Conservation (phyloP, 2,888 invertebrate species). For the Hetaerina titia region DNA sequence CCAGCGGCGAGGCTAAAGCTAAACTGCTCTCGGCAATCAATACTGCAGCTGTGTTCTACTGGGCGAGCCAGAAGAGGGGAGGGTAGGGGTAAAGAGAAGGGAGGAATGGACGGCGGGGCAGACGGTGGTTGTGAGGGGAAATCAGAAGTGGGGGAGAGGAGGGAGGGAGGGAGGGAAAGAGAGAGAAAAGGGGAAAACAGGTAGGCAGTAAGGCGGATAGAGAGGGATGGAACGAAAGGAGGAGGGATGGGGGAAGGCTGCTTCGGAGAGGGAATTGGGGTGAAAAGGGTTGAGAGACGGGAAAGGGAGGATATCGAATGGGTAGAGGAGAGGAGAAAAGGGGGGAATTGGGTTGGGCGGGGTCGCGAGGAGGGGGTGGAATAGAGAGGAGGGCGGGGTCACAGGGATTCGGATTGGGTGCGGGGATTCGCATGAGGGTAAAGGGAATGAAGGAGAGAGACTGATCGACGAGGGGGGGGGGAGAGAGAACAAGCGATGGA, state of each 20-base stretch:
- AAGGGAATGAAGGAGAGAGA: background rate
- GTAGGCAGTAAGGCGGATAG: background rate
- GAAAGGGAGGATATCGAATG: background rate
- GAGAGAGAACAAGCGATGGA: no score
- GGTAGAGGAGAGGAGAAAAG: background rate
- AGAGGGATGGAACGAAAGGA: background rate
- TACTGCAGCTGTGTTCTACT: conserved; percentile 60
- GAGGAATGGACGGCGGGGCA: background rate
- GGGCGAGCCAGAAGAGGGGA: background rate
- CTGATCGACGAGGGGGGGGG: no score
- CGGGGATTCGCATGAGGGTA: background rate
- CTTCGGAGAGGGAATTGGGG: background rate
- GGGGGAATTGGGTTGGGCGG: background rate
- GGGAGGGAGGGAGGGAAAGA: no score
- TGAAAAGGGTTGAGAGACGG: background rate
- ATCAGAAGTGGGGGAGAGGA: background rate
- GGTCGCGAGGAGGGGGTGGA: background rate
- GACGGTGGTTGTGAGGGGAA: background rate
- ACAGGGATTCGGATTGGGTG: background rate
- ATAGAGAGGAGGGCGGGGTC: background rate
- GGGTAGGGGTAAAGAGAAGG: background rate
- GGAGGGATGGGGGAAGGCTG: background rate
- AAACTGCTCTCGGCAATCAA: conserved; percentile 61
- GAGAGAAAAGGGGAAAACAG: background rate
- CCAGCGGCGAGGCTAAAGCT: conserved; percentile 52